A percentile compares a stretch with the other conserved stretches of the same genome.
phyloP scores from a whole-genome alignment of 1,140 invertebrate species.

The Colletes latitarsis region DNA sequence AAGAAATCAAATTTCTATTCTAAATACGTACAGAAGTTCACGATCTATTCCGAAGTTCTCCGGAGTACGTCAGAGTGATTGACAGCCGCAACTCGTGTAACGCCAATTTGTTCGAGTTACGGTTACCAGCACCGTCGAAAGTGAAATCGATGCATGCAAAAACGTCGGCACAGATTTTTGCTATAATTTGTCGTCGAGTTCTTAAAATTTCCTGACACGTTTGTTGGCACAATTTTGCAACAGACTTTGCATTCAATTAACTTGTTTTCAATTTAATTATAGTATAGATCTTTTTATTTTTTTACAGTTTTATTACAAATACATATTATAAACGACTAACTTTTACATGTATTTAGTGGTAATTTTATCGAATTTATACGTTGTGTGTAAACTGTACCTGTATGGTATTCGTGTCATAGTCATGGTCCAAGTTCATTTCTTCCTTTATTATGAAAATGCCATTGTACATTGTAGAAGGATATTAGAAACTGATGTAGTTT shows the following conservation, averaged over 20 bases:
- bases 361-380: no score
- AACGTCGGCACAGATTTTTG: slow-evolving; percentile 44
- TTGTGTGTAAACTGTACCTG: no score
- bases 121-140: slow-evolving; percentile 57
- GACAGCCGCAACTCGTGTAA: slow-evolving; percentile 52
- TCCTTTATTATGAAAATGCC: no score
- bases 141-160: slow-evolving; percentile 61
- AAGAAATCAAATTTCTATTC: slow-evolving; percentile 6
- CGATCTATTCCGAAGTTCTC: not conserved
- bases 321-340: no score
- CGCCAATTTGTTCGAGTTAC: slow-evolving; percentile 63
- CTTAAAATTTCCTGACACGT: slow-evolving; percentile 19
- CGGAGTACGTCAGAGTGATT: slow-evolving; percentile 48
- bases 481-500: no score
- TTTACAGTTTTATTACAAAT: no score
- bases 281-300: no score
- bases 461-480: no score
- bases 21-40: not conserved
- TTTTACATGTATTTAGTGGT: no score
- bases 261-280: not conserved
- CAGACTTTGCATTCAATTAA: not conserved
- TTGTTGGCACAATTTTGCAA: not conserved
- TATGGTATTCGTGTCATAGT: no score
- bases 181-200: slow-evolving; percentile 45
- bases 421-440: no score